Base-by-base conservation (phyloP, 2,113 vertebrate species). In the Heterotis niloticus region DNA sequence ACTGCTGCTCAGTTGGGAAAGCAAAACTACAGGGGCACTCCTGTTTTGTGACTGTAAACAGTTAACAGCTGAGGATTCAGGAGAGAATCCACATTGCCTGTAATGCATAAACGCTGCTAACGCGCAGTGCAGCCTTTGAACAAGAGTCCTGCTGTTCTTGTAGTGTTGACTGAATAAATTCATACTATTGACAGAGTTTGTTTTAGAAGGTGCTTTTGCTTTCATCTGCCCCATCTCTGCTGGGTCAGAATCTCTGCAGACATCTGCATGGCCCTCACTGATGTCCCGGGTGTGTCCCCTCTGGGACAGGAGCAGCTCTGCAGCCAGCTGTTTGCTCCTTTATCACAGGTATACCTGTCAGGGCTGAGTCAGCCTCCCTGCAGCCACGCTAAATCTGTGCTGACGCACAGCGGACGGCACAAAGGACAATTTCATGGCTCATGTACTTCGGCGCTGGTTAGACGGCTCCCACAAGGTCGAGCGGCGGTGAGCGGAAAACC, bases 391-490 rank as follows among this genome's bases (percentile, higher is more conserved):
- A 68, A 65, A 76, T 76, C 75, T 76, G 60, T n/a, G 28, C 75
- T 54, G 69, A 54, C 29, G 13, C 44, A 11, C 44, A 14, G 9
- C 16, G 44, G 20, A 26, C 62, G 26, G 75, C 10, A 17, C 29
- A 66, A 44, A 52, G n/a, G 71, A 26, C 34, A 29, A 64, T 76
- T 65, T 76, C 75, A 76, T 14, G 75, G 13, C 51, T 76, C 75
- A 65, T 34, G 65, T 51, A 51, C 28, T 51, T 29, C n/a, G 24
- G 34, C 23, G 75, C 62, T 66, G 13, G 67, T 69, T 29, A 0
- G 64, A 70, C 68, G 7, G 60, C 65, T 77, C 44, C 64, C 75
- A 65, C 62, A 65, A 51, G 64, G 52, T 17, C 75, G 5, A 24
- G 60, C 75, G 23, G 64, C 5, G 64, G n/a, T 65, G 75, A 66